Evolutionary conservation across 2,797 vertebrate species (phyloP).

Genomic region (Clarias pachynema): DNA sequence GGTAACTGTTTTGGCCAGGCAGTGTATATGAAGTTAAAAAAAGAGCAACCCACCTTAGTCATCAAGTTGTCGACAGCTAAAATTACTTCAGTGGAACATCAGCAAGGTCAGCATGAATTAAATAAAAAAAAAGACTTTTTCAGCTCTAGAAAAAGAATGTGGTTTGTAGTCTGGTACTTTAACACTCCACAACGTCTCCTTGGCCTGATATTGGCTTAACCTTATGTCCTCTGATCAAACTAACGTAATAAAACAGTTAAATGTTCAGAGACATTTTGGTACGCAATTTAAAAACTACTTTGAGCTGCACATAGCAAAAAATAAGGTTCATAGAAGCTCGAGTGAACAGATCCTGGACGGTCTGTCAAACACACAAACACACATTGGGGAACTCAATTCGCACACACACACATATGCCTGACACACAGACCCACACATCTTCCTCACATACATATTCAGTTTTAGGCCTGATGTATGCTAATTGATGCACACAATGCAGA

Average conservation of each 20-base stretch:
- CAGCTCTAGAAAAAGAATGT: neutral
- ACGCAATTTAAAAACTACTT: conserved; percentile 31
- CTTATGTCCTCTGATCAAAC: neutral
- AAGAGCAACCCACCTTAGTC: neutral
- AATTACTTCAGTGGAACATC: neutral
- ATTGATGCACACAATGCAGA: conserved; percentile 62
- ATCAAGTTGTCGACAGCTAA: conserved; percentile 24
- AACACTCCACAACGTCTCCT: neutral
- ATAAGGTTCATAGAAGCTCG: conserved; percentile 30
- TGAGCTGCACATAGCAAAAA: conserved; percentile 17
- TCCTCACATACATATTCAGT: conserved; percentile 59
- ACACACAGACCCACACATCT: conserved; percentile 42
- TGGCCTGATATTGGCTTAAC: too few relatives aligned
- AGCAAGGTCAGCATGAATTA: neutral
- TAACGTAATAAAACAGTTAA: conserved; percentile 39
- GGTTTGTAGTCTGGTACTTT: neutral
- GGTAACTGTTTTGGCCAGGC: too few relatives aligned
- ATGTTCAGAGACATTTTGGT: conserved; percentile 29
- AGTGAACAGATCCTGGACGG: conserved; percentile 16
- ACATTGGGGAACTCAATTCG: conserved; percentile 4
- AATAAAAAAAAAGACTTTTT: neutral
- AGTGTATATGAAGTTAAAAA: neutral
- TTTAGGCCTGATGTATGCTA: conserved; percentile 54
- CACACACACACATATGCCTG: conserved; percentile 15
- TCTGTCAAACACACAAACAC: conserved; percentile 39